phyloP scores from a whole-genome alignment of 2,888 invertebrate species.

The Chalcosyrphus nemorum region DNA sequence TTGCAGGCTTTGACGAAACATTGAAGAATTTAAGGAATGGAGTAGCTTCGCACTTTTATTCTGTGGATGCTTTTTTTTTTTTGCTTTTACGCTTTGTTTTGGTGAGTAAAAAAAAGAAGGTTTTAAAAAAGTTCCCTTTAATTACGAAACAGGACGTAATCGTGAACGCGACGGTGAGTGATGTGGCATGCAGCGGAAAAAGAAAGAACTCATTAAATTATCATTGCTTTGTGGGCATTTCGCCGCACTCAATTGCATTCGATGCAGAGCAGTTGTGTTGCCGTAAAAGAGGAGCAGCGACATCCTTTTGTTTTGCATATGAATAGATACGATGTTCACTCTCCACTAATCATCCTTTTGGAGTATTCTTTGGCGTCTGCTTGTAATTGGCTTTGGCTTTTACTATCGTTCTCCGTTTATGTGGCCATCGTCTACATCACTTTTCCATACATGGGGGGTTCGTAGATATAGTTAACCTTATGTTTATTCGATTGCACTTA shows the following conservation, averaged over 20 bases:
- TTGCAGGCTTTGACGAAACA: not conserved
- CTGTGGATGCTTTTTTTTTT: not conserved
- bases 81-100: not conserved
- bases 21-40: not conserved
- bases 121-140: slow-evolving; percentile 27
- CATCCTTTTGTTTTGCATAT: slow-evolving; percentile 11
- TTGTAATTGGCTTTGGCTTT: slow-evolving; percentile 44
- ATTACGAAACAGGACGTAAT: slow-evolving; percentile 1
- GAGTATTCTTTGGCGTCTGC: slow-evolving; percentile 9
- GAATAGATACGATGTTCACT: not conserved
- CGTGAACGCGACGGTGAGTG: not conserved
- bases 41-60: not conserved
- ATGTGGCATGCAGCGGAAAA: not conserved
- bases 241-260: slow-evolving; percentile 19
- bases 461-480: not conserved
- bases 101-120: not conserved
- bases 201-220: slow-evolving; percentile 41
- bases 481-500: slow-evolving; percentile 28
- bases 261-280: not conserved
- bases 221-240: slow-evolving; percentile 24
- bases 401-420: slow-evolving; percentile 22
- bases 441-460: not conserved
- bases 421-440: not conserved
- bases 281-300: not conserved
- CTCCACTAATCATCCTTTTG: not conserved